phyloP scores from a whole-genome alignment of 2,113 vertebrate species.

The Lepus americanus region DNA sequence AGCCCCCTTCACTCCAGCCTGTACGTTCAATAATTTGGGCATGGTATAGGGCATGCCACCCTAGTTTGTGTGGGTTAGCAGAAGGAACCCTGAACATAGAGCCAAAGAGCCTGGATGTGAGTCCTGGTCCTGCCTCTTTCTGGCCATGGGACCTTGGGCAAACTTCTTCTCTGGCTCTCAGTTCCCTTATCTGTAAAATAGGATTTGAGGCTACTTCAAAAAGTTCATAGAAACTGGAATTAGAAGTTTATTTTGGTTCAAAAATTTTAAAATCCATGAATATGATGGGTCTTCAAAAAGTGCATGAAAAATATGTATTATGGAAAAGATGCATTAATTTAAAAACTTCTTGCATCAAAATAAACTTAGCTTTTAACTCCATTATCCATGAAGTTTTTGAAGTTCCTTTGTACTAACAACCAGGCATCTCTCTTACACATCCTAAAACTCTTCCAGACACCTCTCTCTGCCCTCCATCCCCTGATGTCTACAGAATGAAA shows the following conservation, averaged over 20 bases:
- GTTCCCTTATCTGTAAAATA: constrained; percentile 42
- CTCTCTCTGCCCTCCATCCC: neutral
- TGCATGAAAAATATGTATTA: too few species aligned
- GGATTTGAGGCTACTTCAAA: too few species aligned
- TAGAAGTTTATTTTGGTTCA: too few species aligned
- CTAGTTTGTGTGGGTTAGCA: neutral
- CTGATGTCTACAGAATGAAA: constrained; percentile 14
- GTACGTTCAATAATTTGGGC: neutral
- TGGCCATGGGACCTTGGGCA: neutral
- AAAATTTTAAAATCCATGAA: too few species aligned
- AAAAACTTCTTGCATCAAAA: too few species aligned
- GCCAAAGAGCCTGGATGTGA: constrained; percentile 22
- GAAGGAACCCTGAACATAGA: neutral
- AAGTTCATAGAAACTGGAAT: too few species aligned
- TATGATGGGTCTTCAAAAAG: too few species aligned
- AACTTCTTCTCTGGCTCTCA: constrained; percentile 22
- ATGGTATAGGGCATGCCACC: neutral
- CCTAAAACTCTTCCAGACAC: neutral
- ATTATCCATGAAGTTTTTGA: too few species aligned
- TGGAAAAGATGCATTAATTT: too few species aligned
- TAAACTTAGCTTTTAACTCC: too few species aligned
- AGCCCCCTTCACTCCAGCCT: neutral
- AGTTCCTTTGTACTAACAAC: neutral
- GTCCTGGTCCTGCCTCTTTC: neutral
- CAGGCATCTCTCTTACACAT: neutral